Percentiles rank a stretch among this genome's conserved stretches.
These are phyloP conservation scores for Hirudo medicinalis DNA, from an alignment of 1,140 invertebrate genomes.

Conservation along the genomic window DNA sequence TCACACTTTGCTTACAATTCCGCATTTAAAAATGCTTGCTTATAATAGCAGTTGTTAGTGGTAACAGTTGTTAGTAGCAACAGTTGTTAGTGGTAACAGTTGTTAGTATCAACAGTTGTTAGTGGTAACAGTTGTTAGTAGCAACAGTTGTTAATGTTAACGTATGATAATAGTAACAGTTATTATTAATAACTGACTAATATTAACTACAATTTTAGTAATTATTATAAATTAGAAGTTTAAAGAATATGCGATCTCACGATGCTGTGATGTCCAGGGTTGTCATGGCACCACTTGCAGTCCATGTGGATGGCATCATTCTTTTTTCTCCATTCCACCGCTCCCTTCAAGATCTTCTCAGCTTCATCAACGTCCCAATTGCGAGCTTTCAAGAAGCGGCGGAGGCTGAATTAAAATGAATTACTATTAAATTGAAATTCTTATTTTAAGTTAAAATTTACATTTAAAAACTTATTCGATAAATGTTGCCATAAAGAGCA, in stretches of 20 bases:
- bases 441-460: background rate
- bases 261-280: constrained; percentile 37
- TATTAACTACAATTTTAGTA: no score
- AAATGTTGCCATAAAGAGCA: no score
- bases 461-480: no score
- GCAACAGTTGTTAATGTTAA: no score
- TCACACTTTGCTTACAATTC: no score
- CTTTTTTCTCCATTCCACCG: constrained; percentile 34
- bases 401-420: constrained; percentile 25
- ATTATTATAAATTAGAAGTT: background rate
- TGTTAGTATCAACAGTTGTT: no score
- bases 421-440: background rate
- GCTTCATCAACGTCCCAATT: constrained; percentile 36
- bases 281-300: constrained; percentile 35
- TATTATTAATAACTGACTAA: no score
- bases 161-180: background rate
- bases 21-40: no score
- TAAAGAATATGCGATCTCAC: constrained; percentile 23
- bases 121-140: no score
- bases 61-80: no score
- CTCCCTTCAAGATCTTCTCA: constrained; percentile 30
- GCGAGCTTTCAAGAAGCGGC: constrained; percentile 32
- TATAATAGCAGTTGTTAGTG: no score
- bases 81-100: no score
- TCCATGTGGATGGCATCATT: constrained; percentile 29